These are phyloP conservation scores for Enteromius paludinosus DNA, from an alignment of 2,797 vertebrate species.

Conservation along the genomic window DNA sequence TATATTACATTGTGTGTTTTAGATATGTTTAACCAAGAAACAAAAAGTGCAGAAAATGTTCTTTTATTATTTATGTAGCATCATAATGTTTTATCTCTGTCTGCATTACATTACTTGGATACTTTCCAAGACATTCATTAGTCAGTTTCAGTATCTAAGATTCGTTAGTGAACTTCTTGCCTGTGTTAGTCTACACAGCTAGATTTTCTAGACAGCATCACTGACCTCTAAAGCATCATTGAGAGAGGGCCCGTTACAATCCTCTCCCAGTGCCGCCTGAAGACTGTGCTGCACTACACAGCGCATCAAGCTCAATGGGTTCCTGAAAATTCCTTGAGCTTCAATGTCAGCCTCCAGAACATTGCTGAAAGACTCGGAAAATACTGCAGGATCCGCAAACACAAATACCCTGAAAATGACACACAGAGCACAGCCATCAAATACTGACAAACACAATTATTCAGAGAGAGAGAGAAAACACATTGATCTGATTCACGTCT, in stretches of 20 bases:
- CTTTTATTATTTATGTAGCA: background rate
- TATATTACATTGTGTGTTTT: background rate
- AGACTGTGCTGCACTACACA: slow-evolving; percentile 82
- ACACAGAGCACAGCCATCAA: background rate
- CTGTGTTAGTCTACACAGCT: background rate
- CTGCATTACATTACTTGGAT: background rate
- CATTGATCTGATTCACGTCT: background rate
- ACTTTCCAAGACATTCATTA: background rate
- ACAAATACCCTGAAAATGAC: slow-evolving; percentile 84
- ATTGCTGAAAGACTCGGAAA: slow-evolving; percentile 80
- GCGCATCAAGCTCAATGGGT: slow-evolving; percentile 70
- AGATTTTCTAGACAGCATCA: slow-evolving; percentile 19
- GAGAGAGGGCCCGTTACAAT: slow-evolving; percentile 74
- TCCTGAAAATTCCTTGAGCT: slow-evolving; percentile 61
- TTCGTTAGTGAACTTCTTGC: background rate
- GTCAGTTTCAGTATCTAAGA: background rate
- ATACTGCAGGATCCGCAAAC: slow-evolving; percentile 88
- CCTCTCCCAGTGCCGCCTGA: slow-evolving; percentile 83
- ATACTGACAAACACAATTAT: slow-evolving; percentile 29
- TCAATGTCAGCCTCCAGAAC: slow-evolving; percentile 80
- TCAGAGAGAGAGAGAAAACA: background rate
- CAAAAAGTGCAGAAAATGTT: background rate
- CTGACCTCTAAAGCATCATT: slow-evolving; percentile 84
- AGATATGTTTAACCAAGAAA: background rate
- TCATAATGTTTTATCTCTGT: background rate